phyloP scores from a whole-genome alignment of 2,888 invertebrate genomes.

The Tryphoninae sp. region DNA sequence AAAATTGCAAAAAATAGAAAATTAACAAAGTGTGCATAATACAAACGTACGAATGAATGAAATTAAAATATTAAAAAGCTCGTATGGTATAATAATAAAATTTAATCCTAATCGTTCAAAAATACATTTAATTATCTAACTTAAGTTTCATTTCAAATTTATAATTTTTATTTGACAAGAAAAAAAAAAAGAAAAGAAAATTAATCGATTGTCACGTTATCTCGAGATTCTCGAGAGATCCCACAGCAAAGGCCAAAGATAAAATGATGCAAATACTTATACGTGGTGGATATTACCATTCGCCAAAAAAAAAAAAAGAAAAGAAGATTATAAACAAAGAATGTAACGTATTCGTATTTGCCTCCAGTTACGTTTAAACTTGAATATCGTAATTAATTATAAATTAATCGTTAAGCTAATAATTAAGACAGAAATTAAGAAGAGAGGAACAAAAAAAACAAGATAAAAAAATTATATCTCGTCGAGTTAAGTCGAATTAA shows the following conservation, averaged over 20 bases:
- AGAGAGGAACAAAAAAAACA: conserved; percentile 10
- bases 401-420: conserved; percentile 28
- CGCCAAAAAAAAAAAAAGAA: conserved; percentile 36
- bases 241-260: conserved; percentile 68
- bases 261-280: conserved; percentile 39
- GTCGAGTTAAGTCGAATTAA: conserved; percentile 48
- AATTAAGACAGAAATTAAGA: conserved; percentile 8
- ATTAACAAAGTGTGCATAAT: conserved; percentile 31
- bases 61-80: background rate
- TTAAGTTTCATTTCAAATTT: conserved; percentile 64
- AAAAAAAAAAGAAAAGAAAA: background rate
- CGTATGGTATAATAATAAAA: conserved; percentile 15
- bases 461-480: conserved; percentile 35
- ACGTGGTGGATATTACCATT: conserved; percentile 37
- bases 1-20: conserved; percentile 27
- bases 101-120: conserved; percentile 23
- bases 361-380: conserved; percentile 56
- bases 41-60: conserved; percentile 15
- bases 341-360: conserved; percentile 39
- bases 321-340: conserved; percentile 6
- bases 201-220: conserved; percentile 61
- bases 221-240: conserved; percentile 65
- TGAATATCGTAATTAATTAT: background rate
- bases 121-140: conserved; percentile 30
- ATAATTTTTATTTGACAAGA: conserved; percentile 60